Base-by-base conservation (phyloP, 2,888 invertebrate species). In the Drosophila koepferae region DNA sequence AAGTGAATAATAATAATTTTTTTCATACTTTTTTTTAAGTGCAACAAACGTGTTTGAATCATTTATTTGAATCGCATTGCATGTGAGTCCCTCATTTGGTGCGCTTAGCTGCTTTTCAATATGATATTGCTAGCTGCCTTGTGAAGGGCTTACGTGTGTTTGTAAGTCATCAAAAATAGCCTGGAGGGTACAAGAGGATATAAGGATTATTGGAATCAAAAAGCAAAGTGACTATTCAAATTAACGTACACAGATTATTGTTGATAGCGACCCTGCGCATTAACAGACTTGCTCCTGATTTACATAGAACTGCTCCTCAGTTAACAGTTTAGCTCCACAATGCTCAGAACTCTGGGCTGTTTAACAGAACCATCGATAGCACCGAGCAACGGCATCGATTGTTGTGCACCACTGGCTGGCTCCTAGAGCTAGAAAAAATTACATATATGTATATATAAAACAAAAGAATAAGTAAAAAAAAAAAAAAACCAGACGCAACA, bases 111-210 rank as follows among this genome's bases (percentile, higher is more conserved):
- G 80, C 55, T 75, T 72, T 81, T 67, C 70, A 23, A 67, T 80
- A 40, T 23, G 56, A 84, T 82, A 89, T 89, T 91, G 92, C 92
- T 93, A 93, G 93, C 93, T 93, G 93, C 93, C 93, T 91, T 83
- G 87, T 92, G 93, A 93, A 93, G 93, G 93, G 93, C 93, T 93
- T 92, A 91, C 92, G 92, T 93, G 93, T 91, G 71, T 80, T 89
- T 88, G 82, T 69, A 63, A 72, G 53, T 49, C 91, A 82, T 83
- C 91, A n/a, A 3, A 36, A 63, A 6, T n/a, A 10, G 9, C 0
- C 10, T 8, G 8, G 6, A 18, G n/a, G 18, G 2, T 5, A 2
- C 8, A 3, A 20, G 20, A 46, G 18, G 16, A 60, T 31, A 40
- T 16, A 31, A 48, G 34, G 36, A 36, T 58, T 34, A 44, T 9